These are phyloP conservation scores for Meloidogyne hapla DNA, from an alignment of 1,140 invertebrate species.

Conservation along the genomic window DNA sequence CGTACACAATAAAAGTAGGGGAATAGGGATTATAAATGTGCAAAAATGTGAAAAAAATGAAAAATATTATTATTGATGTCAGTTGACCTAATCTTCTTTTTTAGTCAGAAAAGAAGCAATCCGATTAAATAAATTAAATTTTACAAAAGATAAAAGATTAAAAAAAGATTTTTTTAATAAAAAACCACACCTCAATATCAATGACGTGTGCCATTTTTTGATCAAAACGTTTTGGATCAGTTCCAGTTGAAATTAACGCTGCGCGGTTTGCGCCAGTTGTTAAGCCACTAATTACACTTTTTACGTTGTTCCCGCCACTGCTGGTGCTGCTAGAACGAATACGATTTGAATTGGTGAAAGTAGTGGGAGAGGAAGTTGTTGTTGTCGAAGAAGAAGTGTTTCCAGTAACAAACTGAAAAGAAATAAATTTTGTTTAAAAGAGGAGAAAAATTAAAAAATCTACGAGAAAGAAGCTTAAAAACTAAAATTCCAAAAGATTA, in stretches of 20 bases:
- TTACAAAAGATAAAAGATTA: no score
- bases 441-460: neutral
- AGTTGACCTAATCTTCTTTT: no score
- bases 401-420: slow-evolving; percentile 20
- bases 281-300: slow-evolving; percentile 19
- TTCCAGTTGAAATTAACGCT: neutral
- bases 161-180: neutral
- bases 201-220: slow-evolving; percentile 54
- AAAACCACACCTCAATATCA: slow-evolving; percentile 48
- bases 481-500: no score
- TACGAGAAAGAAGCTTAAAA: neutral
- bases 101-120: no score
- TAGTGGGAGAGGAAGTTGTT: neutral
- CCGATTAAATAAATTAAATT: no score
- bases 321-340: slow-evolving; percentile 17
- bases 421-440: neutral
- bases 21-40: no score
- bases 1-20: no score
- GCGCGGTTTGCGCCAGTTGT: slow-evolving; percentile 15
- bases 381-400: neutral
- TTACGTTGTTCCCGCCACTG: neutral
- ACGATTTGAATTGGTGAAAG: neutral
- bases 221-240: neutral
- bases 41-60: no score
- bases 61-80: no score